Percentiles rank a stretch among this genome's conserved stretches.
Conservation (phyloP, 2,113 vertebrate species). For the Cyprichromis sp. region DNA sequence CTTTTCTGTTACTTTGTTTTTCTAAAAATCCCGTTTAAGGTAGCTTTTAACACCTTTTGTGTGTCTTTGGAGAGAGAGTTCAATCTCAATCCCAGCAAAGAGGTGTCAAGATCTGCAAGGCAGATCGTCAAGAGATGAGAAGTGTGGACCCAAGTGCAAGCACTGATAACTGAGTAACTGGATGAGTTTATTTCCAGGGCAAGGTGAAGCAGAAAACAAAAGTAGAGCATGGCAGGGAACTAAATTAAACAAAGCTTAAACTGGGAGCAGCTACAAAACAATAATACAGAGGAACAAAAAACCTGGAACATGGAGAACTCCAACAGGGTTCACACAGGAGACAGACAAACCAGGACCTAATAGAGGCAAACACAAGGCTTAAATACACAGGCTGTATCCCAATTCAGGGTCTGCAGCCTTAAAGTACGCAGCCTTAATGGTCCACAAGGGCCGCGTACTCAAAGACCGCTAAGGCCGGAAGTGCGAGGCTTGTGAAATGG, state of each 20-base stretch:
- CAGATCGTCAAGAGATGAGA: not conserved
- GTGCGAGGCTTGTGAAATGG: too few relatives aligned
- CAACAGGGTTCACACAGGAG: not conserved
- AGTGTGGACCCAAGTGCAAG: not conserved
- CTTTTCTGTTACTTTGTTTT: not conserved
- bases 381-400: not conserved
- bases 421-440: too few relatives aligned
- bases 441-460: too few relatives aligned
- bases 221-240: not conserved
- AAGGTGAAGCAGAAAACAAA: not conserved
- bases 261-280: not conserved
- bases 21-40: rapidly evolving
- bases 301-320: not conserved
- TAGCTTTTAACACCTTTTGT: not conserved
- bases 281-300: not conserved
- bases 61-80: not conserved
- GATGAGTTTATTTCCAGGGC: not conserved
- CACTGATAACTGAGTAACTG: not conserved
- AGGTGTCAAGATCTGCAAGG: not conserved
- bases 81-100: not conserved
- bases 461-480: too few relatives aligned
- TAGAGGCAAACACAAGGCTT: not conserved
- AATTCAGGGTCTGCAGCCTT: too few relatives aligned
- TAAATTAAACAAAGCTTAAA: not conserved
- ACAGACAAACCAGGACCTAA: not conserved